These are phyloP conservation scores for Hirtodrosophila duncani DNA, from an alignment of 2,888 invertebrate species.

Conservation along the genomic window DNA sequence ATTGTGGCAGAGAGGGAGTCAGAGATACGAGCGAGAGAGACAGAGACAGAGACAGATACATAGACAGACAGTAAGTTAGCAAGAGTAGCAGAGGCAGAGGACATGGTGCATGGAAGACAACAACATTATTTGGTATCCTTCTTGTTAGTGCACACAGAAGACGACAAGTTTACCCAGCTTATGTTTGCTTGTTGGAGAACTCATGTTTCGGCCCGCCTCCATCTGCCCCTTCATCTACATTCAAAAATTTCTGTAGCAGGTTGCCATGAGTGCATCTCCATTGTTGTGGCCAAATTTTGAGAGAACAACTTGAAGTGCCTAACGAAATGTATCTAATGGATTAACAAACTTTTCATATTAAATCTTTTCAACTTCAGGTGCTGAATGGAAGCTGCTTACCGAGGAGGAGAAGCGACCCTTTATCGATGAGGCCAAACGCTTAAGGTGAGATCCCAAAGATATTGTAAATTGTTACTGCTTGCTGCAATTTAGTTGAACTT, in stretches of 20 bases:
- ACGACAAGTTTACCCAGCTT: slow-evolving; percentile 39
- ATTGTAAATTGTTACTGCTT: not conserved
- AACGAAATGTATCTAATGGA: slow-evolving; percentile 52
- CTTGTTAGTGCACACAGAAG: slow-evolving; percentile 50
- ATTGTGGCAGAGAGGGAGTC: slow-evolving; percentile 34
- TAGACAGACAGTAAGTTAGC: slow-evolving; percentile 3
- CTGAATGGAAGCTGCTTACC: slow-evolving; percentile 96
- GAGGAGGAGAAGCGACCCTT: slow-evolving; percentile 98
- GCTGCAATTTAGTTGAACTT: slow-evolving; percentile 14
- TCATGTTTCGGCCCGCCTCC: slow-evolving; percentile 40
- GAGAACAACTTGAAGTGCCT: slow-evolving; percentile 41
- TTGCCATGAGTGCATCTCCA: slow-evolving; percentile 40
- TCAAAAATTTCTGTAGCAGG: slow-evolving; percentile 29
- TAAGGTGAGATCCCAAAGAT: slow-evolving; percentile 77
- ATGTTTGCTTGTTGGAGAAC: slow-evolving; percentile 30
- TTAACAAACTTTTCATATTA: slow-evolving; percentile 41
- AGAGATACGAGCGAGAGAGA: slow-evolving; percentile 31
- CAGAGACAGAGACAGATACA: slow-evolving; percentile 26
- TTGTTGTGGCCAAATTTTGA: slow-evolving; percentile 48
- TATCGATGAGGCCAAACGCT: slow-evolving; percentile 97
- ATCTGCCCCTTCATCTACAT: too few species aligned
- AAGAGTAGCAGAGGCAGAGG: slow-evolving; percentile 14
- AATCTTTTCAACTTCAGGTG: slow-evolving; percentile 80
- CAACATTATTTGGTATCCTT: slow-evolving; percentile 65
- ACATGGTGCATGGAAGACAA: slow-evolving; percentile 36